phyloP scores from a whole-genome alignment of 2,113 vertebrate species.

The Excalfactoria chinensis region DNA sequence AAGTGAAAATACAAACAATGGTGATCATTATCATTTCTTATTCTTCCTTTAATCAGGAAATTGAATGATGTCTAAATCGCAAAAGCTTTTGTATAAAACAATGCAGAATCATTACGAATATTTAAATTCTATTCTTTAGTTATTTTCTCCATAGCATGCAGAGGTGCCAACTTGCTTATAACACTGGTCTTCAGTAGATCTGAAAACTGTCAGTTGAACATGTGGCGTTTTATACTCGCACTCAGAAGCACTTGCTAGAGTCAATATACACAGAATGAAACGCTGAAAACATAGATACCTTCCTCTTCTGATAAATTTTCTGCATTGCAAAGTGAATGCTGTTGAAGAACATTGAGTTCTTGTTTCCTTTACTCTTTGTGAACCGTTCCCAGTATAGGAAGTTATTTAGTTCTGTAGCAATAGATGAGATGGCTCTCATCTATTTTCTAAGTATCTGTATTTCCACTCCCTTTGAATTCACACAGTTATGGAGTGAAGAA shows the following conservation, averaged over 20 bases:
- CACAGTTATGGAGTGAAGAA: constrained; percentile 28
- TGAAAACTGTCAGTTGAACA: neutral
- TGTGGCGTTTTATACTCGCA: neutral
- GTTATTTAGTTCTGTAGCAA: neutral
- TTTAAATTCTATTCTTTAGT: neutral
- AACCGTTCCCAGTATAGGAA: neutral
- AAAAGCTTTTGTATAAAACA: neutral
- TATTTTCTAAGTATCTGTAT: neutral
- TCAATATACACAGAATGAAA: neutral
- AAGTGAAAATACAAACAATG: neutral
- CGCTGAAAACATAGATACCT: neutral
- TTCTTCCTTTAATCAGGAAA: neutral
- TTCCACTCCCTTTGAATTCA: constrained; percentile 3
- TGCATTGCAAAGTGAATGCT: neutral
- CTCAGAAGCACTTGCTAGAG: neutral
- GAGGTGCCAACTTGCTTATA: neutral
- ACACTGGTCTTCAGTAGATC: neutral
- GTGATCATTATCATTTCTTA: neutral
- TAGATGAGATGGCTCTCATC: neutral
- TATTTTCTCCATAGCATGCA: neutral
- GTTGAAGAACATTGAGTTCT: neutral
- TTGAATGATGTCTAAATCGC: fast-evolving
- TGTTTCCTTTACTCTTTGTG: neutral
- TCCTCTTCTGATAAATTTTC: neutral
- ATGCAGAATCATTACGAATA: neutral